Conservation (phyloP, 2,888 invertebrate genomes). For the Pteria penguin region DNA sequence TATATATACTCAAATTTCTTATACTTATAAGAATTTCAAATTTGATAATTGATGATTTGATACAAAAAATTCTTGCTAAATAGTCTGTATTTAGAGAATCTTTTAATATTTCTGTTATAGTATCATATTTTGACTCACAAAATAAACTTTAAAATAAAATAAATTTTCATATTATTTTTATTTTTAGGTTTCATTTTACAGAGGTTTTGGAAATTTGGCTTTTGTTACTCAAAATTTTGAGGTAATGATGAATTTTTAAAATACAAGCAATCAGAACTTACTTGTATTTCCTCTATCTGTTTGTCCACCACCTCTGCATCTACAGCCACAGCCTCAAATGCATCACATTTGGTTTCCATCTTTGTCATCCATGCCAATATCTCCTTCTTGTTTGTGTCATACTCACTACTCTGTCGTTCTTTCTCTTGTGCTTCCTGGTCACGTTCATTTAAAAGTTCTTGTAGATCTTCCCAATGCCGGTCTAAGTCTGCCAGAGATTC, state of each 20-base stretch:
- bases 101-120: no score
- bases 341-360: constrained; percentile 88
- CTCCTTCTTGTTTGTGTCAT: constrained; percentile 90
- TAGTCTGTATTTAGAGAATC: no score
- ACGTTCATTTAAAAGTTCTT: constrained; percentile 90
- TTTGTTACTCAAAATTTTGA: no score
- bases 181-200: no score
- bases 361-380: constrained; percentile 91
- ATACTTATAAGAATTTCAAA: background rate
- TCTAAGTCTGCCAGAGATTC: constrained; percentile 84
- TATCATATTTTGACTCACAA: no score
- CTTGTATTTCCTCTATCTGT: constrained; percentile 84
- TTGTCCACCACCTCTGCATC: constrained; percentile 91
- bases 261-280: no score
- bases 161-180: no score
- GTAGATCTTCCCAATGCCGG: constrained; percentile 93
- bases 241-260: no score
- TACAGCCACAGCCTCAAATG: constrained; percentile 91
- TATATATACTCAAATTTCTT: background rate
- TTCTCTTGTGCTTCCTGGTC: constrained; percentile 90
- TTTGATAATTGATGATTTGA: background rate
- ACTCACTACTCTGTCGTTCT: constrained; percentile 91
- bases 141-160: no score
- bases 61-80: background rate
- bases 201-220: no score